A percentile compares a stretch with the other conserved stretches of the same genome.
These are phyloP conservation scores for Epicampocera succincta DNA, from an alignment of 2,888 invertebrate genomes.

Conservation along the genomic window DNA sequence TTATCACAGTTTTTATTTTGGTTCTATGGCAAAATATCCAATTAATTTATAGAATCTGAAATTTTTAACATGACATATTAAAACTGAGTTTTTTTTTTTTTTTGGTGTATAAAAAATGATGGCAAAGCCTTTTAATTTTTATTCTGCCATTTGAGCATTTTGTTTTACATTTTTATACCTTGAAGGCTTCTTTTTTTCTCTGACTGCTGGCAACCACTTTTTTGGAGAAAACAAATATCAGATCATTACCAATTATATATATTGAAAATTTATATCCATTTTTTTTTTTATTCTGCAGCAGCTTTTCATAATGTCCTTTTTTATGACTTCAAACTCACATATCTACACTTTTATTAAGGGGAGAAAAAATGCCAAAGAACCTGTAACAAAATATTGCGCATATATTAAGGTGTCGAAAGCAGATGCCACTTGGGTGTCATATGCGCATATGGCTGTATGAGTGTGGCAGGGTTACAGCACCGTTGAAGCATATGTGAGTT, in stretches of 20 bases:
- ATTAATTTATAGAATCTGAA: no score
- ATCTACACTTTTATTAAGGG: slow-evolving; percentile 40
- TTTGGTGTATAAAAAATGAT: no score
- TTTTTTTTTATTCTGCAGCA: slow-evolving; percentile 20
- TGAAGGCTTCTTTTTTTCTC: neutral
- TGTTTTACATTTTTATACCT: neutral
- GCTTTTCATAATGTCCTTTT: neutral
- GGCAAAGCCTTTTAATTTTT: no score
- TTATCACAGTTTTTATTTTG: no score
- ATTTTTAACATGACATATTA: no score
- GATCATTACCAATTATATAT: slow-evolving; percentile 39
- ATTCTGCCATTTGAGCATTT: no score
- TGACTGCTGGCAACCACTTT: neutral
- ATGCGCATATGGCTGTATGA: neutral
- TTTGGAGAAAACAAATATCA: neutral
- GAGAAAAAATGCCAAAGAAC: slow-evolving; percentile 31
- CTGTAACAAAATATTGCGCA: slow-evolving; percentile 57
- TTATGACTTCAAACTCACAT: neutral
- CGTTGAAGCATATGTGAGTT: slow-evolving; percentile 18
- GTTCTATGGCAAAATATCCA: no score
- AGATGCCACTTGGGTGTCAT: slow-evolving; percentile 65
- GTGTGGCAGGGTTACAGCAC: slow-evolving; percentile 50
- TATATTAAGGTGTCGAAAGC: slow-evolving; percentile 69
- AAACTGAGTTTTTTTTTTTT: no score
- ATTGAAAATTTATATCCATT: slow-evolving; percentile 20